Conservation (phyloP, 1,140 invertebrate genomes). For the Drosophila saltans region DNA sequence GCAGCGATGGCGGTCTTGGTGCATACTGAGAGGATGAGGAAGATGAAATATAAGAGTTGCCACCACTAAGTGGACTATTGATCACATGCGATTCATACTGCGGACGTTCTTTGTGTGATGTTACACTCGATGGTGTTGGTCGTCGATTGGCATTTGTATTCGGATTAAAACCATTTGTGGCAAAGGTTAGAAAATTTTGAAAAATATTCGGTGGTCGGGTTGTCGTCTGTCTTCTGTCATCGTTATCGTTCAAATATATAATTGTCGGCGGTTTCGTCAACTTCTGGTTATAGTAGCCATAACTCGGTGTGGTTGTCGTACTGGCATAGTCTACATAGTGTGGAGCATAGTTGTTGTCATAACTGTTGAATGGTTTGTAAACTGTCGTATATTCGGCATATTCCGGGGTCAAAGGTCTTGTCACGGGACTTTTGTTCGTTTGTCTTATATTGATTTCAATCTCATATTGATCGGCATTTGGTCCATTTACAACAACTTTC, state of each 20-base stretch:
- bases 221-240: slow-evolving; percentile 54
- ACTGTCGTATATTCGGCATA: slow-evolving; percentile 61
- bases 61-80: slow-evolving; percentile 52
- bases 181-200: slow-evolving; percentile 71
- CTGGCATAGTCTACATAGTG: slow-evolving; percentile 58
- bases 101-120: slow-evolving; percentile 50
- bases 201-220: slow-evolving; percentile 69
- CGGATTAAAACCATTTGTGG: slow-evolving; percentile 61
- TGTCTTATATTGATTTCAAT: slow-evolving; percentile 82
- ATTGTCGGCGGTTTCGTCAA: slow-evolving; percentile 75
- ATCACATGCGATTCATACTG: slow-evolving; percentile 40
- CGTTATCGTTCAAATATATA: slow-evolving; percentile 74
- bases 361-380: slow-evolving; percentile 56
- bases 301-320: slow-evolving; percentile 57
- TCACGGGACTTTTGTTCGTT: slow-evolving; percentile 69
- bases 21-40: slow-evolving; percentile 28
- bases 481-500: slow-evolving; percentile 73
- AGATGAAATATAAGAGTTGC: slow-evolving; percentile 19
- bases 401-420: slow-evolving; percentile 37
- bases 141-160: slow-evolving; percentile 42
- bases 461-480: slow-evolving; percentile 74
- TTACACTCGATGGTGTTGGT: slow-evolving; percentile 44
- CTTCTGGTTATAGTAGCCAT: slow-evolving; percentile 57
- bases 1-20: slow-evolving; percentile 31
- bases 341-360: slow-evolving; percentile 55